Conservation (phyloP, 2,797 vertebrate species). For the Anolis apletophallus region DNA sequence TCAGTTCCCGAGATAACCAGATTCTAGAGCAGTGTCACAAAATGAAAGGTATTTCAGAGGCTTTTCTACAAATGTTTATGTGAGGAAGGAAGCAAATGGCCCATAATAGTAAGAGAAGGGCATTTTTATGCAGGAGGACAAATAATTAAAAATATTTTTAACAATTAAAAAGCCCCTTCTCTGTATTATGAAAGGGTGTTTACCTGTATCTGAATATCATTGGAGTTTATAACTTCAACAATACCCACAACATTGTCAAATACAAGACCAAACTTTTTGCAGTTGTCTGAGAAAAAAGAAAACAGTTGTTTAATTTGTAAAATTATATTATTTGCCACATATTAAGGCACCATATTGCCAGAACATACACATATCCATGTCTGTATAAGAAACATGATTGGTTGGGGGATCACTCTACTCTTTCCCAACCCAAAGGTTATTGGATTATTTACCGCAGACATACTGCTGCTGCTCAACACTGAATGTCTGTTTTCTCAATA, state of each 20-base stretch:
- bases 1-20: background rate
- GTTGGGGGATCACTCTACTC: too few species aligned
- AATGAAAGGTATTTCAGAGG: background rate
- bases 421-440: too few species aligned
- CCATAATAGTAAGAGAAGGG: background rate
- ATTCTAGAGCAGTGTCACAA: background rate
- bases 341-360: background rate
- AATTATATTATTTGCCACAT: background rate
- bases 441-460: too few species aligned
- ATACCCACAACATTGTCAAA: slow-evolving; percentile 97
- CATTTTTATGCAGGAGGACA: background rate
- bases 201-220: slow-evolving; percentile 93
- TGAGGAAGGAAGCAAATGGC: background rate
- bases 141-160: background rate
- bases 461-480: too few species aligned
- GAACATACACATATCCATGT: background rate
- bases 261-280: slow-evolving; percentile 95
- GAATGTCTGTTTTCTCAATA: too few species aligned
- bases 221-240: slow-evolving; percentile 97
- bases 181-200: slow-evolving; percentile 40
- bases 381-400: background rate
- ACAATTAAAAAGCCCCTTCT: background rate
- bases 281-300: slow-evolving; percentile 86
- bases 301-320: background rate
- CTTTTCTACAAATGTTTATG: background rate